phyloP scores from a whole-genome alignment of 2,797 vertebrate species.

The Poecilia velifera region DNA sequence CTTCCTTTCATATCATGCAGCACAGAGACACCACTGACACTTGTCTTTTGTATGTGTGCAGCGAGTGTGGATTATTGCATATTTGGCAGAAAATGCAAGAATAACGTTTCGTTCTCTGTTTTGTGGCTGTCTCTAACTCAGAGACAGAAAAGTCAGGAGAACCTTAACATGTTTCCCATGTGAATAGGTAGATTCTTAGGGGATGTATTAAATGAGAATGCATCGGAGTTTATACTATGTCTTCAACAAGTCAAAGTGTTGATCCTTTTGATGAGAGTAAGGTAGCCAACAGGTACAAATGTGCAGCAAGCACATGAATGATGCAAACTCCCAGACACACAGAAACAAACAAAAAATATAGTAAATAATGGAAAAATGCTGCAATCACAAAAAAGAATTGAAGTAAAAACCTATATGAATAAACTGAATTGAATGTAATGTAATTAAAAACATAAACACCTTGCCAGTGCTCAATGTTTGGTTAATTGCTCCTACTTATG shows the following conservation, averaged over 20 bases:
- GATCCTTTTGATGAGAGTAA: neutral
- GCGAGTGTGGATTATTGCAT: conserved; percentile 16
- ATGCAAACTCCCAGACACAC: too few relatives aligned
- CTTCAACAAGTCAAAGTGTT: neutral
- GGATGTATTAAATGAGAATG: conserved; percentile 15
- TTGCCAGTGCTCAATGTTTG: neutral
- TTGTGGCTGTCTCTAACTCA: neutral
- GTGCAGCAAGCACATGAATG: neutral
- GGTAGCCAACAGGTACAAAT: neutral
- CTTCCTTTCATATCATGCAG: conserved; percentile 32
- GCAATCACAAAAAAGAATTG: too few relatives aligned
- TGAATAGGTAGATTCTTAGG: conserved; percentile 16
- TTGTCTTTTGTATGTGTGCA: conserved; percentile 7
- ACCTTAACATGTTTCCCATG: conserved; percentile 9
- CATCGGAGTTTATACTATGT: neutral
- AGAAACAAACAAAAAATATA: too few relatives aligned
- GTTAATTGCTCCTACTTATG: neutral
- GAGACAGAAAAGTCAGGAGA: neutral
- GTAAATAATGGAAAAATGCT: too few relatives aligned
- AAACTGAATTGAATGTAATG: neutral
- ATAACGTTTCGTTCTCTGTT: conserved; percentile 16
- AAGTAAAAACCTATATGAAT: too few relatives aligned
- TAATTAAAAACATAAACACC: neutral
- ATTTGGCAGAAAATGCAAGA: conserved; percentile 26
- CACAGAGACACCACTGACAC: neutral